Evolutionary conservation across 2,888 invertebrate species (phyloP).

Genomic region (Digitonthophagus gazella): DNA sequence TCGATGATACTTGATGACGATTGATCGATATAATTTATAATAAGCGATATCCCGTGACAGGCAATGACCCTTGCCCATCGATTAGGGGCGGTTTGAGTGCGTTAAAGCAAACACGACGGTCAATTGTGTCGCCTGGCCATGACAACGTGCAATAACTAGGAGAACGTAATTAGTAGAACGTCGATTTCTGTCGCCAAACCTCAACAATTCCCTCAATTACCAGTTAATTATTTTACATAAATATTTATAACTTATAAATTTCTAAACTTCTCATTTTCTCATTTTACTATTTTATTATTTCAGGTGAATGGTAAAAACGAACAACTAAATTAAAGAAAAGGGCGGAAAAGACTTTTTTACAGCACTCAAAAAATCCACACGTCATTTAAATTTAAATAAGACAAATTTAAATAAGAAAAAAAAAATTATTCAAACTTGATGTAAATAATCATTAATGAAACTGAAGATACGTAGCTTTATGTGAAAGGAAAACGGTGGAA

Average conservation of each 20-base stretch:
- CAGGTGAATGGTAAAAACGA: too few species aligned
- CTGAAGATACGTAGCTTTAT: not conserved
- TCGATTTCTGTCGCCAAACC: not conserved
- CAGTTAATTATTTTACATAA: too few species aligned
- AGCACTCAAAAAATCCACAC: not conserved
- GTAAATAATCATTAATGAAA: not conserved
- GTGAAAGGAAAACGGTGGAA: not conserved
- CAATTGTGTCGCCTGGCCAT: not conserved
- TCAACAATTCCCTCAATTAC: too few species aligned
- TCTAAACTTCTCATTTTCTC: too few species aligned
- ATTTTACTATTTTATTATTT: too few species aligned
- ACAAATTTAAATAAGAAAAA: not conserved
- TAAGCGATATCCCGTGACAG: constrained; percentile 16
- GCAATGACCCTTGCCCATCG: constrained; percentile 14
- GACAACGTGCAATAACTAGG: not conserved
- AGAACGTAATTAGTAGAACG: not conserved
- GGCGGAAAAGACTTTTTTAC: not conserved
- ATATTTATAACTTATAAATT: too few species aligned
- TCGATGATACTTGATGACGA: constrained; percentile 14
- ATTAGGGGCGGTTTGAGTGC: constrained; percentile 6
- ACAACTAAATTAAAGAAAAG: too few species aligned
- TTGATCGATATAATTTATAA: constrained; percentile 23
- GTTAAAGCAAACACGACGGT: constrained; percentile 2
- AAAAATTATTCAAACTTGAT: not conserved
- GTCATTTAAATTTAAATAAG: too few species aligned